A percentile compares a stretch with the other conserved stretches of the same genome.
phyloP scores from a whole-genome alignment of 2,888 invertebrate genomes.

The Drosophila affinis region DNA sequence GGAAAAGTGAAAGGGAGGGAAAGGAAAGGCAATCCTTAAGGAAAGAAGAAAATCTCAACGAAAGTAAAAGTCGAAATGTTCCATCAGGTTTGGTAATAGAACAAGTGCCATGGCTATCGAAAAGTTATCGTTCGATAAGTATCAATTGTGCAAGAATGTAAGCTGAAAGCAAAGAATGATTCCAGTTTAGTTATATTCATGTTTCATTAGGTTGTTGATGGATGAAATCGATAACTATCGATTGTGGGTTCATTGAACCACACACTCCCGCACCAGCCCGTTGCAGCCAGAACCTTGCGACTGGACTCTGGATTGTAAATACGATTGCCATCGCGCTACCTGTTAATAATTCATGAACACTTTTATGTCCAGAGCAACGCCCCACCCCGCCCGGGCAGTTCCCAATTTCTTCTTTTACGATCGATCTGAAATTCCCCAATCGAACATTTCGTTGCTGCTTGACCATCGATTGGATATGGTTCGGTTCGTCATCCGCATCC shows the following conservation, averaged over 20 bases:
- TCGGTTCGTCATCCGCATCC: slow-evolving; percentile 32
- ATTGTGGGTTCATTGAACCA: slow-evolving; percentile 42
- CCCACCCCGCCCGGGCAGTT: slow-evolving; percentile 52
- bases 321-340: slow-evolving; percentile 37
- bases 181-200: no score
- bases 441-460: slow-evolving; percentile 61
- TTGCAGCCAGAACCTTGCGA: not conserved
- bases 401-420: slow-evolving; percentile 82
- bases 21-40: not conserved
- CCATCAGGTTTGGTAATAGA: slow-evolving; percentile 1
- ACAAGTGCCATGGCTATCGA: not conserved
- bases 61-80: not conserved
- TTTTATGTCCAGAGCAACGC: slow-evolving; percentile 67
- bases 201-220: no score
- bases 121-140: not conserved
- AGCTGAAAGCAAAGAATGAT: not conserved
- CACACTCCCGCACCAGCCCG: not conserved
- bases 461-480: slow-evolving; percentile 25
- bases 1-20: not conserved
- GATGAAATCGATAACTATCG: not conserved
- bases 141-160: not conserved
- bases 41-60: no score
- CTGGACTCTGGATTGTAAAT: not conserved
- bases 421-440: slow-evolving; percentile 82
- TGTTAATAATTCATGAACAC: slow-evolving; percentile 71